Evolutionary conservation across 2,113 vertebrate genomes (phyloP).

Genomic region (Erpornis zantholeuca): DNA sequence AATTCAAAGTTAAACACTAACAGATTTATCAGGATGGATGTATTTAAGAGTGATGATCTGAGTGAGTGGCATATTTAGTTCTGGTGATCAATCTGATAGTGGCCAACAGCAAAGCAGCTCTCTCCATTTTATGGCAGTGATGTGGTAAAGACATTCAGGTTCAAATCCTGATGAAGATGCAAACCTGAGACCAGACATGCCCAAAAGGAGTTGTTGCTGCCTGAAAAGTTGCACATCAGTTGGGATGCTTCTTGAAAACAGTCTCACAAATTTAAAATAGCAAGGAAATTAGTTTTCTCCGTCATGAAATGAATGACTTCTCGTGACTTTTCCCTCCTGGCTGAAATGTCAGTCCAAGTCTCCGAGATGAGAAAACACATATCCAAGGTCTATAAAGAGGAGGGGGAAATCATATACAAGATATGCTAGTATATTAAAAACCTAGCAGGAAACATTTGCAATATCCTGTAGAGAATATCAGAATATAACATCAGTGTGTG

Average conservation of each 20-base stretch:
- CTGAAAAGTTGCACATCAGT: neutral
- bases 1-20: neutral
- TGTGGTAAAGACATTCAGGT: neutral
- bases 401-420: neutral
- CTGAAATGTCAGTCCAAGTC: conserved; percentile 12
- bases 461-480: conserved; percentile 67
- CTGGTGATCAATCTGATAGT: neutral
- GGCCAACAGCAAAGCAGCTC: no score
- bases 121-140: neutral
- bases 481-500: neutral
- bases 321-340: neutral
- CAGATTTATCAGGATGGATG: neutral
- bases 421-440: conserved; percentile 56
- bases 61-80: neutral
- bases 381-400: neutral
- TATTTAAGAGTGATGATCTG: neutral
- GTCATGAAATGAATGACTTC: neutral
- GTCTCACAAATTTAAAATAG: neutral
- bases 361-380: neutral
- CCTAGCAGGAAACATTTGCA: conserved; percentile 44
- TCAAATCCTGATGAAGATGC: neutral
- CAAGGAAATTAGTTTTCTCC: conserved; percentile 26
- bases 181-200: neutral
- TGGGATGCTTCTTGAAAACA: neutral
- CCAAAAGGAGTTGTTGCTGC: neutral